phyloP scores from a whole-genome alignment of 2,797 vertebrate species.

The Emys orbicularis region DNA sequence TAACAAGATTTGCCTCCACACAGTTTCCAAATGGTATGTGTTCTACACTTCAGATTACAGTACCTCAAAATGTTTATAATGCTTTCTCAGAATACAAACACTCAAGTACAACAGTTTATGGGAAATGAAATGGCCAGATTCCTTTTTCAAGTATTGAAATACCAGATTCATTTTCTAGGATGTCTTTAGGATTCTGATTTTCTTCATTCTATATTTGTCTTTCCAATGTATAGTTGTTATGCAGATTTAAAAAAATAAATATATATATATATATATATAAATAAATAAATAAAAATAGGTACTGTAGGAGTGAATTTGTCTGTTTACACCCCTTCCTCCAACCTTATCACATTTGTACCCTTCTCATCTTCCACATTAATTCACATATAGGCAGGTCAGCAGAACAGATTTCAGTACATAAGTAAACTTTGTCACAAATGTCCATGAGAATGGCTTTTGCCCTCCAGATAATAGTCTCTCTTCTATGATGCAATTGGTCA shows the following conservation, averaged over 20 bases:
- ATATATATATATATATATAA: too few species aligned
- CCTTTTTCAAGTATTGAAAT: neutral
- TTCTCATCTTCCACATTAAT: neutral
- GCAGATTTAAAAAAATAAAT: neutral
- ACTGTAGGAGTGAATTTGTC: neutral
- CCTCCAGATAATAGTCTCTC: neutral
- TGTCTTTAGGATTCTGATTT: neutral
- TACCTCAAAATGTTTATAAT: neutral
- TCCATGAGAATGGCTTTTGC: neutral
- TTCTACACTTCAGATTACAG: neutral
- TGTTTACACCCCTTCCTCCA: neutral
- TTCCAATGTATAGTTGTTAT: neutral
- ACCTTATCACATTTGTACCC: too few species aligned
- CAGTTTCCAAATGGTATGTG: slow-evolving; percentile 94
- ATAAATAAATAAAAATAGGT: neutral
- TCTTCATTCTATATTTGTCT: neutral
- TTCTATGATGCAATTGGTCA: neutral
- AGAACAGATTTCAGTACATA: neutral
- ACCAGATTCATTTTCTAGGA: neutral
- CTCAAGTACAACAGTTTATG: neutral
- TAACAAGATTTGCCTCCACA: slow-evolving; percentile 94
- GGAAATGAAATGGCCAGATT: neutral
- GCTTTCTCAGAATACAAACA: neutral
- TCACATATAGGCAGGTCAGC: neutral
- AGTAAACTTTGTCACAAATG: neutral